phyloP scores from a whole-genome alignment of 2,888 invertebrate species.

The Tetheella fluctuosa region DNA sequence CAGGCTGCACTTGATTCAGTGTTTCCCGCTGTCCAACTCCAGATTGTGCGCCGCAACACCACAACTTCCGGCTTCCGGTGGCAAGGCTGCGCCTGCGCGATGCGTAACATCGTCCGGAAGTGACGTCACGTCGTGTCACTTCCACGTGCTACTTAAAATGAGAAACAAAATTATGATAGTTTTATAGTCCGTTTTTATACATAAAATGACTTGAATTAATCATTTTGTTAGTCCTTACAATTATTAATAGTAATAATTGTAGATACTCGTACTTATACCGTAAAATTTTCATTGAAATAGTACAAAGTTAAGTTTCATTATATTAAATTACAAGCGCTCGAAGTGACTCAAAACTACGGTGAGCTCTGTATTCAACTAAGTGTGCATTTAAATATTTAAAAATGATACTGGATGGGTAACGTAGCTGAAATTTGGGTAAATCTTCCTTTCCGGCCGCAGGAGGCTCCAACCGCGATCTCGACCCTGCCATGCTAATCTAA shows the following conservation, averaged over 20 bases:
- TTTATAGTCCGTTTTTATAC: background rate
- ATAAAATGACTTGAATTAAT: background rate
- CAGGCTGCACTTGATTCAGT: slow-evolving; percentile 80
- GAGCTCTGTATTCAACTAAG: slow-evolving; percentile 26
- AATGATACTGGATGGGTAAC: slow-evolving; percentile 56
- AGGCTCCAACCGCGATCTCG: slow-evolving; percentile 41
- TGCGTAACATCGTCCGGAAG: slow-evolving; percentile 47
- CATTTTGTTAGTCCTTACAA: too few relatives aligned
- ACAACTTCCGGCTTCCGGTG: slow-evolving; percentile 81
- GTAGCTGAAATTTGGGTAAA: slow-evolving; percentile 60
- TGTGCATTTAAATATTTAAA: slow-evolving; percentile 56
- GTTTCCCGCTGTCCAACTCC: slow-evolving; percentile 80
- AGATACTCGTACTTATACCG: background rate
- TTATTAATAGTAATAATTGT: too few relatives aligned
- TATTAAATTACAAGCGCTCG: background rate
- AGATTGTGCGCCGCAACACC: slow-evolving; percentile 81
- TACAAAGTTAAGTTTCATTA: background rate
- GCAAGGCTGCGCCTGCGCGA: slow-evolving; percentile 73
- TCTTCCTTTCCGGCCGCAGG: slow-evolving; percentile 71
- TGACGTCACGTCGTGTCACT: slow-evolving; percentile 66
- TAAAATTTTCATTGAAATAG: background rate
- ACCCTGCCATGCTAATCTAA: slow-evolving; percentile 54
- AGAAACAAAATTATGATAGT: slow-evolving; percentile 14
- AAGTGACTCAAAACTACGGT: slow-evolving; percentile 22
- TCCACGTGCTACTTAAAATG: slow-evolving; percentile 43